Evolutionary conservation across 2,797 vertebrate genomes (phyloP).

Genomic region (Telmatherina bonti): DNA sequence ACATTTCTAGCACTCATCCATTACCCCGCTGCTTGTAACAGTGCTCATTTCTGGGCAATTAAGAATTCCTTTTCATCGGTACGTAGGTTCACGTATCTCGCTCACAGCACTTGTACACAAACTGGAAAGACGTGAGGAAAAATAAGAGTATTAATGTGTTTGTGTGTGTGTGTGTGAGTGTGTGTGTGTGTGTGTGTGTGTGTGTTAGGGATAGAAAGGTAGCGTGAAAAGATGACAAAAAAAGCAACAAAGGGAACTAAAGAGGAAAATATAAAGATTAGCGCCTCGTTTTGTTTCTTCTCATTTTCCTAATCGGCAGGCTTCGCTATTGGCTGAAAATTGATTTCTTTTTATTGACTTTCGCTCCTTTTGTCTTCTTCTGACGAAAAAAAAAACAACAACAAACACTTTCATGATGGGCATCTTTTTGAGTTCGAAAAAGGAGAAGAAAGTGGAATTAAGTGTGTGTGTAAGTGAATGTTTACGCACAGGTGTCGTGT

Average conservation of each 20-base stretch:
- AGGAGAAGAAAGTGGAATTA: conserved; percentile 27
- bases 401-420: conserved; percentile 16
- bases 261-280: conserved; percentile 59
- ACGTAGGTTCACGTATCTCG: conserved; percentile 81
- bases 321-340: conserved; percentile 64
- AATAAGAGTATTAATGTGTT: conserved; percentile 31
- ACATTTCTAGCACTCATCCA: conserved; percentile 72
- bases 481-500: conserved; percentile 38
- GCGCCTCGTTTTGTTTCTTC: conserved; percentile 45
- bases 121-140: conserved; percentile 45
- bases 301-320: conserved; percentile 49
- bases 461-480: conserved; percentile 10
- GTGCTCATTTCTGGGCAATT: conserved; percentile 88
- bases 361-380: conserved; percentile 46
- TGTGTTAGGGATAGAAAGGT: conserved; percentile 5
- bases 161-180: conserved; percentile 40
- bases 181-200: not conserved
- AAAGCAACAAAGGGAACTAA: conserved; percentile 58
- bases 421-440: conserved; percentile 6
- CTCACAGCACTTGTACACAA: conserved; percentile 79
- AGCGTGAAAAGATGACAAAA: conserved; percentile 26
- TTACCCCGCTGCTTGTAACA: conserved; percentile 81
- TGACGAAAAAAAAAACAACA: conserved; percentile 6
- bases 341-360: conserved; percentile 62
- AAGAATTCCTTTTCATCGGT: conserved; percentile 90